Conservation (phyloP, 2,113 vertebrate species). For the Seriola quinqueradiata region DNA sequence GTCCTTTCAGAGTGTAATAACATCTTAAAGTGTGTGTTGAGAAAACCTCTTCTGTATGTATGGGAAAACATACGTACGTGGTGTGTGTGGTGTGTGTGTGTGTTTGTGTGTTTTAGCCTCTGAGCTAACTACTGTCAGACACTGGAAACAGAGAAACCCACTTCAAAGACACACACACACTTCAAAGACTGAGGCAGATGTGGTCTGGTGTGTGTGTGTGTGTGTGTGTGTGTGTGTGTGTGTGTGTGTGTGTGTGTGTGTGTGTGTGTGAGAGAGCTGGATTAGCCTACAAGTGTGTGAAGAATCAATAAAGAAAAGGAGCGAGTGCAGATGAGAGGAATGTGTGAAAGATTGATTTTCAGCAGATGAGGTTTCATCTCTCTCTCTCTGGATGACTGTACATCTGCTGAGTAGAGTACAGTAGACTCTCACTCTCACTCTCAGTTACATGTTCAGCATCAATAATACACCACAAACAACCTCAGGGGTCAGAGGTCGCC, state of each 20-base stretch:
- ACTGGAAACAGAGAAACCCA: constrained; percentile 49
- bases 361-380: constrained; percentile 45
- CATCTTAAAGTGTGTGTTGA: constrained; percentile 2
- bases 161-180: constrained; percentile 60
- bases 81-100: neutral
- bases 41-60: neutral
- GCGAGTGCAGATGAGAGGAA: constrained; percentile 53
- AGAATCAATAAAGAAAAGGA: constrained; percentile 55
- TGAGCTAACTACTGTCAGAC: constrained; percentile 34
- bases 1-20: neutral
- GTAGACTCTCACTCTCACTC: neutral
- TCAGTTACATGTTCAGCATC: neutral
- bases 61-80: neutral
- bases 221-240: constrained; percentile 15
- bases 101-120: constrained; percentile 12
- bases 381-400: too few relatives aligned
- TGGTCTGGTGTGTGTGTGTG: constrained; percentile 1
- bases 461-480: neutral
- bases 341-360: constrained; percentile 61
- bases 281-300: constrained; percentile 55
- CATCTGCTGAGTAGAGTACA: neutral
- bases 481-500: neutral
- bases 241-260: constrained; percentile 28
- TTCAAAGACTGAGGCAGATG: constrained; percentile 59
- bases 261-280: constrained; percentile 23